Conservation (phyloP, 2,888 invertebrate genomes). For the Aphelenchoides bicaudatus region DNA sequence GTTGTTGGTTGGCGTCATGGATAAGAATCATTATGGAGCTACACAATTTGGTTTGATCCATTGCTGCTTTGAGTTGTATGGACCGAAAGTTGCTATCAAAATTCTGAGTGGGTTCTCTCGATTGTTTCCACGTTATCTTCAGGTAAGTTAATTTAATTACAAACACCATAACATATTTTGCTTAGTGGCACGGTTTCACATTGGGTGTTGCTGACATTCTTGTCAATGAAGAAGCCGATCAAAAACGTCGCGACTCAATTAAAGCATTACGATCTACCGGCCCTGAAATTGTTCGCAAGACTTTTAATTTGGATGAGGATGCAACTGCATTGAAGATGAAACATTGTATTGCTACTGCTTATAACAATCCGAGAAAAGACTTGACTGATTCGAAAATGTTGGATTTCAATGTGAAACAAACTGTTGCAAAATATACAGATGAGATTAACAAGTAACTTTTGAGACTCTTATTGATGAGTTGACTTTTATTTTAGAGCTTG, state of each 20-base stretch:
- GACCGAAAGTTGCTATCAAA: constrained; percentile 76
- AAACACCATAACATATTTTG: background rate
- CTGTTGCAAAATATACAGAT: constrained; percentile 80
- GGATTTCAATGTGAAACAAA: constrained; percentile 75
- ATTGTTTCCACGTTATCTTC: constrained; percentile 83
- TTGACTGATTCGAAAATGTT: constrained; percentile 71
- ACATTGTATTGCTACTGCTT: constrained; percentile 51
- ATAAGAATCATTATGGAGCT: constrained; percentile 93
- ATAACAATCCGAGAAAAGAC: constrained; percentile 49
- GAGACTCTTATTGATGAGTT: constrained; percentile 9
- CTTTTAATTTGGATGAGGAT: constrained; percentile 67
- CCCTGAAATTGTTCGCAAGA: constrained; percentile 63
- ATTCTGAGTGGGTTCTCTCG: constrained; percentile 84
- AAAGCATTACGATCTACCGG: constrained; percentile 52
- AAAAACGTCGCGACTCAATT: constrained; percentile 66
- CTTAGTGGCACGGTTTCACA: constrained; percentile 76
- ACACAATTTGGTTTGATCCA: constrained; percentile 91
- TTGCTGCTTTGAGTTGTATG: constrained; percentile 90
- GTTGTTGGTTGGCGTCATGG: constrained; percentile 82
- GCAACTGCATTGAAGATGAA: constrained; percentile 62
- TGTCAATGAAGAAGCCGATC: constrained; percentile 72
- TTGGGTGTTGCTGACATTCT: constrained; percentile 91
- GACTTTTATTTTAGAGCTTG: constrained; percentile 67
- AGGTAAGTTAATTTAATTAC: constrained; percentile 64
- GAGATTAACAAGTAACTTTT: constrained; percentile 77